A percentile compares a stretch with the other conserved stretches of the same genome.
These are phyloP conservation scores for Smittia aterrima DNA, from an alignment of 2,888 invertebrate genomes.

Conservation along the genomic window DNA sequence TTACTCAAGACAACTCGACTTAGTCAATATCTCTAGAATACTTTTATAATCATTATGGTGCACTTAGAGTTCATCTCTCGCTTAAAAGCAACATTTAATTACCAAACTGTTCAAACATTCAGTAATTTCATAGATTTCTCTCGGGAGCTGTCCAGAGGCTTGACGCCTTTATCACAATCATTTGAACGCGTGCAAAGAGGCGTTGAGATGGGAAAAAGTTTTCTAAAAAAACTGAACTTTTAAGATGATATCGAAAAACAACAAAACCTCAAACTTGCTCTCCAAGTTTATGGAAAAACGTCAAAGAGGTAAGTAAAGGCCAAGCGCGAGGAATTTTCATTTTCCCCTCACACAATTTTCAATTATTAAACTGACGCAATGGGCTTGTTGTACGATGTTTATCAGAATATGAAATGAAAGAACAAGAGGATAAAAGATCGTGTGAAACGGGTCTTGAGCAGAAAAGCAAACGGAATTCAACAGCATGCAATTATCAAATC, in stretches of 20 bases:
- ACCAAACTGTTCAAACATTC: not conserved
- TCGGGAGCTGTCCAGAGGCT: not conserved
- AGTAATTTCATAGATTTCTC: not conserved
- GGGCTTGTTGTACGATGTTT: not conserved
- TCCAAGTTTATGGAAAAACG: too few relatives aligned
- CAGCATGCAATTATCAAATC: constrained; percentile 34
- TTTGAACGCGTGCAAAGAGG: not conserved
- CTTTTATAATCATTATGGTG: not conserved
- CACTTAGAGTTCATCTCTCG: not conserved
- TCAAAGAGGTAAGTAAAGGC: not conserved
- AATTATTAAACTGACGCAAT: constrained; percentile 2
- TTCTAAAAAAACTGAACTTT: too few relatives aligned
- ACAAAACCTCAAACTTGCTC: too few relatives aligned
- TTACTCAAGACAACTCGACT: too few relatives aligned
- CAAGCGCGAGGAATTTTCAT: not conserved
- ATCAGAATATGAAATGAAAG: constrained; percentile 2
- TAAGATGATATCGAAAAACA: too few relatives aligned
- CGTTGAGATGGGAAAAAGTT: too few relatives aligned
- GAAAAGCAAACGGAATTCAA: constrained; percentile 12
- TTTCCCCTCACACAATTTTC: not conserved
- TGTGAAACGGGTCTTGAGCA: not conserved
- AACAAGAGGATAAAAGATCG: constrained; percentile 1
- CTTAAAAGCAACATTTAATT: not conserved
- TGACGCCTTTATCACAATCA: not conserved
- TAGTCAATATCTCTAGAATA: too few relatives aligned